Evolutionary conservation across 2,113 vertebrate species (phyloP).

Genomic region (Leptobrachium leishanense): DNA sequence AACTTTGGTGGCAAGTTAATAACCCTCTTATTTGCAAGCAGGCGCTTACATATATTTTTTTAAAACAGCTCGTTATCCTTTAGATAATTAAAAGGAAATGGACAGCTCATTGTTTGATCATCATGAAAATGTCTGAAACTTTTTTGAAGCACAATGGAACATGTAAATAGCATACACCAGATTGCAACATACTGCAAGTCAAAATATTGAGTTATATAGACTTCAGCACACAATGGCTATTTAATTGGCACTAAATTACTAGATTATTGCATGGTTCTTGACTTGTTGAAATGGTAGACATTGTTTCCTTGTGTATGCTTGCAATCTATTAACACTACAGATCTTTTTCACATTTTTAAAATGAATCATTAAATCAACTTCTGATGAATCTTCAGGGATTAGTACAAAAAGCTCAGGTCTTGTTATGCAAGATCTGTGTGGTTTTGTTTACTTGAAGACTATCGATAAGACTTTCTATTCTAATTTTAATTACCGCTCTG

Average conservation of each 20-base stretch:
- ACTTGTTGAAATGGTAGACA: not conserved
- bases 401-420: slow-evolving; percentile 1
- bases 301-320: slow-evolving; percentile 4
- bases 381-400: slow-evolving; percentile 36
- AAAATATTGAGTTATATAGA: too few species aligned
- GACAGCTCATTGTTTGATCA: too few species aligned
- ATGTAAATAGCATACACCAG: too few species aligned
- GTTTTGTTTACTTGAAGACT: not conserved
- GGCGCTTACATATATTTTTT: too few species aligned
- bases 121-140: too few species aligned
- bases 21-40: too few species aligned
- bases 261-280: not conserved
- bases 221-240: not conserved
- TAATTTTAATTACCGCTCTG: not conserved
- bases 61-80: too few species aligned
- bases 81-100: too few species aligned
- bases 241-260: not conserved
- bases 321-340: slow-evolving; percentile 7
- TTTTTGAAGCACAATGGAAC: too few species aligned
- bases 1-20: too few species aligned
- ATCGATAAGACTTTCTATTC: slow-evolving; percentile 5
- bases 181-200: too few species aligned
- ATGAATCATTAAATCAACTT: slow-evolving; percentile 34
- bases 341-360: slow-evolving; percentile 32
- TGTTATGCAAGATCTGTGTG: slow-evolving; percentile 23